phyloP scores from a whole-genome alignment of 2,113 vertebrate genomes.

The Agapornis roseicollis region DNA sequence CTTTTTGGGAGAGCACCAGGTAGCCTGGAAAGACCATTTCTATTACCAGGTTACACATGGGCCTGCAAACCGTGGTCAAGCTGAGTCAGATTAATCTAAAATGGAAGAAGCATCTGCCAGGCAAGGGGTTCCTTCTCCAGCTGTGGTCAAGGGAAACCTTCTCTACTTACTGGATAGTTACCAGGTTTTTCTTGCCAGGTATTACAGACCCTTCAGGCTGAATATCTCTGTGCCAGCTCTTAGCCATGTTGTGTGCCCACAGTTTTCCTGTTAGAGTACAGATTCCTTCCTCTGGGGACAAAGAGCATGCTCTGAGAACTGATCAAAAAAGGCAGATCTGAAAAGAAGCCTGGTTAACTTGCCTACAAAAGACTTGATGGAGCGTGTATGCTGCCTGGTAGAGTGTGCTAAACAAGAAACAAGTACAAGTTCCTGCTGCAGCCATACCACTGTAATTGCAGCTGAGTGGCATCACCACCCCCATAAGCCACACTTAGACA shows the following conservation, averaged over 20 bases:
- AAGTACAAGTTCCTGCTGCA: neutral
- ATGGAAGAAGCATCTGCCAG: neutral
- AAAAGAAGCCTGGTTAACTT: neutral
- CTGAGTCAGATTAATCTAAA: neutral
- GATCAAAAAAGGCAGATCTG: neutral
- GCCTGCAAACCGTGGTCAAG: neutral
- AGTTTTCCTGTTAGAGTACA: neutral
- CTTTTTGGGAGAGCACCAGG: neutral
- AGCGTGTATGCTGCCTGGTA: neutral
- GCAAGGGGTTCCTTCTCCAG: neutral
- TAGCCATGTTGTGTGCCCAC: rapidly evolving
- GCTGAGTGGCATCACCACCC: neutral
- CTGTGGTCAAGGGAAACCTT: neutral
- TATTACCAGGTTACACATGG: neutral
- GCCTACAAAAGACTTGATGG: neutral
- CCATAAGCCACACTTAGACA: rapidly evolving
- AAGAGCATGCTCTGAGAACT: neutral
- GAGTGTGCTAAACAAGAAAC: neutral
- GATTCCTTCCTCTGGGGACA: neutral
- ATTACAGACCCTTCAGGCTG: neutral
- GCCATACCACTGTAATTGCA: neutral
- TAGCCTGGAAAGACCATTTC: neutral
- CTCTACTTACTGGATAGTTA: neutral
- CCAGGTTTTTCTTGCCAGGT: neutral
- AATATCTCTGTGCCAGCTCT: neutral